Percentiles rank a stretch among this genome's conserved stretches.
Conservation (phyloP, 2,888 invertebrate species). For the Leptarthrus brevirostris region DNA sequence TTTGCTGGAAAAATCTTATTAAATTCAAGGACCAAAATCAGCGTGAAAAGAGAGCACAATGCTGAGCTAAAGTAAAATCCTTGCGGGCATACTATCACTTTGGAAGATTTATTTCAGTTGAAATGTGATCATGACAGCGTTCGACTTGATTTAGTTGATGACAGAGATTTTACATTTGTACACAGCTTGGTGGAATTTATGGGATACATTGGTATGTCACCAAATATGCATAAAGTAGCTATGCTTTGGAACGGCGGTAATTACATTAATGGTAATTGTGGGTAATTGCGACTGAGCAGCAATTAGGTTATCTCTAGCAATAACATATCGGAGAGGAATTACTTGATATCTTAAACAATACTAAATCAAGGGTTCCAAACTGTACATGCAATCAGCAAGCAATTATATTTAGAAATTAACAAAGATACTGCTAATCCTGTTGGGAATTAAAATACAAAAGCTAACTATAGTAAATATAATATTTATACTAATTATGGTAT, state of each 20-base stretch:
- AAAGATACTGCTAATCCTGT: too few species aligned
- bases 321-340: too few species aligned
- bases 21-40: conserved; percentile 17
- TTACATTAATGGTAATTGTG: conserved; percentile 2
- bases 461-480: too few species aligned
- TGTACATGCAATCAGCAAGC: too few species aligned
- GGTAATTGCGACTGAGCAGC: background rate
- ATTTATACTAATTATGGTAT: too few species aligned
- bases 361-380: too few species aligned
- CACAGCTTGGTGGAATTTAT: conserved; percentile 6
- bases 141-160: conserved; percentile 29
- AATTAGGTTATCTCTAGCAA: background rate
- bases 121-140: conserved; percentile 18
- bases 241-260: background rate
- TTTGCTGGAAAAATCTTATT: background rate
- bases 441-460: too few species aligned
- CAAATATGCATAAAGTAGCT: conserved; percentile 2
- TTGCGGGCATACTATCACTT: conserved; percentile 16
- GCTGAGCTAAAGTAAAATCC: background rate
- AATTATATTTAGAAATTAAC: too few species aligned
- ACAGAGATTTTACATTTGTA: conserved; percentile 22
- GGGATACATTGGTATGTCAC: background rate
- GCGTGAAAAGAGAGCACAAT: background rate
- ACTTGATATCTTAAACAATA: too few species aligned
- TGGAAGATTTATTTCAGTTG: conserved; percentile 16